Evolutionary conservation across 2,888 invertebrate species (phyloP).

Genomic region (Isotomurus palustris): DNA sequence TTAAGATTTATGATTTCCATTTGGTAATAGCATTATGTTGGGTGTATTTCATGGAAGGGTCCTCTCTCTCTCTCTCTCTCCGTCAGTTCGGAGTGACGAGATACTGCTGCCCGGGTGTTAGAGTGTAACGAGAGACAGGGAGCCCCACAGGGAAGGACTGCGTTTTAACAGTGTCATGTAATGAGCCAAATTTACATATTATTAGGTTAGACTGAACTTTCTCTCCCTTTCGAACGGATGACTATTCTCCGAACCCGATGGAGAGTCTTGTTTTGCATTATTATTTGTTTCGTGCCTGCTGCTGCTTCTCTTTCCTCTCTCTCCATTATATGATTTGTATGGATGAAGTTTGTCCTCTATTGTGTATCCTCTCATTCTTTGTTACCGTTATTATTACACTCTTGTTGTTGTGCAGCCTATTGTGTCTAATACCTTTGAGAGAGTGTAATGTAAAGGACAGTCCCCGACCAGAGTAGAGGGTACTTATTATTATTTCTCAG

Average conservation of each 20-base stretch:
- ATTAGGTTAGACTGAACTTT: conserved; percentile 31
- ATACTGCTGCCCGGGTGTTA: background rate
- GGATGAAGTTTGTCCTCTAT: conserved; percentile 32
- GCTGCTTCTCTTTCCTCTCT: background rate
- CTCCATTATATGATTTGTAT: conserved; percentile 32
- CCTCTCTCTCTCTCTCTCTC: background rate
- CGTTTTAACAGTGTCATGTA: conserved; percentile 31
- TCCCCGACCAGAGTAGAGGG: too few relatives aligned
- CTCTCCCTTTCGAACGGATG: background rate
- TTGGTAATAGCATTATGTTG: conserved; percentile 7
- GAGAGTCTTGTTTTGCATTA: background rate
- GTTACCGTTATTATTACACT: too few relatives aligned
- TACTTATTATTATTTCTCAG: too few relatives aligned
- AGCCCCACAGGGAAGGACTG: conserved; percentile 1
- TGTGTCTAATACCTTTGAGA: conserved; percentile 1
- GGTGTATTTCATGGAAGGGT: background rate
- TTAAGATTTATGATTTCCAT: conserved; percentile 11
- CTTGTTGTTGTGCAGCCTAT: background rate
- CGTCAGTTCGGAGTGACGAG: background rate
- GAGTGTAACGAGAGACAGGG: background rate
- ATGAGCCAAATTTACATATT: conserved; percentile 44
- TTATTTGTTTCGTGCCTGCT: background rate
- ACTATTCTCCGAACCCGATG: background rate
- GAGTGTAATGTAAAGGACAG: too few relatives aligned
- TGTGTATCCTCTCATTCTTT: background rate